Conservation (phyloP, 1,140 invertebrate genomes). For the Apocrypta bakeri region DNA sequence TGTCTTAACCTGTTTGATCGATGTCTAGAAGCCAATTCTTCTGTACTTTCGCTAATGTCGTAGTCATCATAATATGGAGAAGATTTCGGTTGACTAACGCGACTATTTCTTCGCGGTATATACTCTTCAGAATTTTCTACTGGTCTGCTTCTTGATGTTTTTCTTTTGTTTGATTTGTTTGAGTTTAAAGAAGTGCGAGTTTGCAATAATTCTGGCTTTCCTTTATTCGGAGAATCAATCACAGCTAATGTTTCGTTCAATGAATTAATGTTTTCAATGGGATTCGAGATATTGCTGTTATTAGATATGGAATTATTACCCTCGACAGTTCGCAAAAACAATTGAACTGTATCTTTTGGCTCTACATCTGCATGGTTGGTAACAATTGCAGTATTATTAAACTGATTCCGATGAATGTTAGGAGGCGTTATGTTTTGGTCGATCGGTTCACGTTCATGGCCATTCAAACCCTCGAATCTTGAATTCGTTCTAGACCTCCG, state of each 20-base stretch:
- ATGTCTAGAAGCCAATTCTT: background rate
- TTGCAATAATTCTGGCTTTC: conserved; percentile 28
- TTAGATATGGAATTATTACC: background rate
- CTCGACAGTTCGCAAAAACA: conserved; percentile 6
- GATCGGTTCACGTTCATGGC: background rate
- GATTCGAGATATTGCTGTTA: background rate
- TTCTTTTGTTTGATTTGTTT: conserved; percentile 28
- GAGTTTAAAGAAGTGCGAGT: conserved; percentile 5
- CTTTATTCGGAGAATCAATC: background rate
- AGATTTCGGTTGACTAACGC: background rate
- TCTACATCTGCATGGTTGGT: background rate
- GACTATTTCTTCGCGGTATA: conserved; percentile 29
- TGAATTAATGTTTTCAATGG: background rate
- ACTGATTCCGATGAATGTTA: background rate
- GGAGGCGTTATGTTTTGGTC: background rate
- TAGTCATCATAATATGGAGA: conserved; percentile 41
- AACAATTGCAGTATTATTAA: background rate
- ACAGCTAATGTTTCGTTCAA: background rate
- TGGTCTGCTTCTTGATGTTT: background rate
- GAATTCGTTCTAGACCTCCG: background rate
- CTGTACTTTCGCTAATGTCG: conserved; percentile 34
- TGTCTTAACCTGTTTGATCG: conserved; percentile 39
- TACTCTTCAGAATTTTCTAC: conserved; percentile 24
- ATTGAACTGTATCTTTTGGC: conserved; percentile 13
- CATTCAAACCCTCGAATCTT: background rate